Base-by-base conservation (phyloP, 2,888 invertebrate genomes). In the Cerceris ruficornis region DNA sequence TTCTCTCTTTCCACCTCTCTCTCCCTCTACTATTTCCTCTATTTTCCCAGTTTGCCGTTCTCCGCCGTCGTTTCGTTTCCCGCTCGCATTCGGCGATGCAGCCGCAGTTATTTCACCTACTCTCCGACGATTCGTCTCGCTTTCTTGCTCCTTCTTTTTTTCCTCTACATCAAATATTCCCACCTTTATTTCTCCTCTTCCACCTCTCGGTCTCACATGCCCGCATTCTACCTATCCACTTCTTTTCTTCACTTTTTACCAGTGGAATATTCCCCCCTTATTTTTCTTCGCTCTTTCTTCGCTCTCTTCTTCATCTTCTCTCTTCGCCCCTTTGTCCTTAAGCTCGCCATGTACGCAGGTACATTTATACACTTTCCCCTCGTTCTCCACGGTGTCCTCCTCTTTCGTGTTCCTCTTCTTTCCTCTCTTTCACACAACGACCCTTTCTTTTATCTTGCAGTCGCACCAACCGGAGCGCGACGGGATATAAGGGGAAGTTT, bases 71-170 rank as follows among this genome's bases (percentile, higher is more conserved):
- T 69, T 75, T 64, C 69, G 72, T 67, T 69, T 68, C 62, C 60
- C 13, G 54, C 65, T 59, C 28, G 57, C 67, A 15, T 59, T 66
- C 75, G 58, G 66, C 67, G 57, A 70, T 57, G 73, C 57, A 71
- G 28, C 28, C 28, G 28, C 28, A 28, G 28, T 28, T 28, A 28
- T 28, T 28, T 28, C 28, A 28, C 28, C 28, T 28, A 46, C 11
- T 70, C 54, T 62, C 54, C 64, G 60, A 67, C 74, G 64, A 82
- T 72, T 80, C 80, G 67, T 77, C 62, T 68, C 83, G 71, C 43
- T 54, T 65, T 61, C 74, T 66, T 14, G 62, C 17, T 69, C 73
- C 55, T 60, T 68, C 71, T 28, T 55, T 67, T 8, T 28, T 43
- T 13, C 17, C 9, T 46, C 46, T 28, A 28, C 28, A 28, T 28